A percentile compares a stretch with the other conserved stretches of the same genome.
Evolutionary conservation across 1,140 invertebrate genomes (phyloP).

Genomic region (Prorops nasuta): DNA sequence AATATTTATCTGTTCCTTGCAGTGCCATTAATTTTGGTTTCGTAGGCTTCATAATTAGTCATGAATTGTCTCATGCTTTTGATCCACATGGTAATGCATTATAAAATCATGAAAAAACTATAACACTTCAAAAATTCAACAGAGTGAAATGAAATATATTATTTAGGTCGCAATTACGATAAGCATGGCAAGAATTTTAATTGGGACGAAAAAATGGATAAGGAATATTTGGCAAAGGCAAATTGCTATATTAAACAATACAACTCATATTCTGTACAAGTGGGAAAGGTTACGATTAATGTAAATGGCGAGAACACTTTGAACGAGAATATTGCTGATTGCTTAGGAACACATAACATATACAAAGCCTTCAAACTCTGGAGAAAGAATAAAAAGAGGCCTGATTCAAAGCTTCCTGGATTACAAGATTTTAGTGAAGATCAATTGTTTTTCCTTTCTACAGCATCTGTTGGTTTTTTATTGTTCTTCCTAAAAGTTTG

Average conservation of each 20-base stretch:
- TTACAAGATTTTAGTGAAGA: slow-evolving; percentile 6
- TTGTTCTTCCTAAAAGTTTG: too few relatives aligned
- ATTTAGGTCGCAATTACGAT: too few relatives aligned
- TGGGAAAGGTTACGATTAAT: too few relatives aligned
- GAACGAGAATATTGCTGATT: slow-evolving; percentile 8
- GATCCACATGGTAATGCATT: not conserved
- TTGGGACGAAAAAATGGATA: not conserved
- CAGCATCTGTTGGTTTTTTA: not conserved
- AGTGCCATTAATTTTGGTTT: slow-evolving; percentile 8
- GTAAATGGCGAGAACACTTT: too few relatives aligned
- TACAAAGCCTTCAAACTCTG: slow-evolving; percentile 2
- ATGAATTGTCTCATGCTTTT: not conserved
- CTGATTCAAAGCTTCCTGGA: not conserved
- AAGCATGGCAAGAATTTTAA: not conserved
- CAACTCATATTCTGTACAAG: too few relatives aligned
- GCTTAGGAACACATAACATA: not conserved
- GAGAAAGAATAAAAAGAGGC: not conserved
- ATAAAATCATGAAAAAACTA: too few relatives aligned
- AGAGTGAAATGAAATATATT: too few relatives aligned
- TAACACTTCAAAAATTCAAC: too few relatives aligned
- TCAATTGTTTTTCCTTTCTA: slow-evolving; percentile 7
- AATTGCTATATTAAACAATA: not conserved
- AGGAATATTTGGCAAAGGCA: not conserved
- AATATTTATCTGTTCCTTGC: too few relatives aligned
- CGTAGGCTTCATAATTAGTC: not conserved